Percentiles rank a stretch among this genome's conserved stretches.
Conservation (phyloP, 2,113 vertebrate genomes). For the Euleptes europaea region DNA sequence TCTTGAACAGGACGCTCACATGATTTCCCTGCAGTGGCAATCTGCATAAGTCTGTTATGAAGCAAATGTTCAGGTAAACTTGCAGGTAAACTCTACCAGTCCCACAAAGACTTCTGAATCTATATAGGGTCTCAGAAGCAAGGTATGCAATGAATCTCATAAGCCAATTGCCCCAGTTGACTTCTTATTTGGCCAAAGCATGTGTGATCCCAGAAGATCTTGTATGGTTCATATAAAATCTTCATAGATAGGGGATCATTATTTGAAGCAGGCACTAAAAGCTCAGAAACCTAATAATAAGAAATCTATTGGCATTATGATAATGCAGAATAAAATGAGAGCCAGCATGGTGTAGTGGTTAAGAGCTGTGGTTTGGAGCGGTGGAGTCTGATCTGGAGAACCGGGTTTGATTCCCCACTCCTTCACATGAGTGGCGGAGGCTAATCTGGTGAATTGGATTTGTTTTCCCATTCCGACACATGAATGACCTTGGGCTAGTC, state of each 20-base stretch:
- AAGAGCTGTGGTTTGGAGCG: no score
- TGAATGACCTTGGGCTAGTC: no score
- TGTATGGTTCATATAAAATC: background rate
- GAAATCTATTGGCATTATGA: background rate
- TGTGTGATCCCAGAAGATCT: background rate
- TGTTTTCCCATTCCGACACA: no score
- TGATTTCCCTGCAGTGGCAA: background rate
- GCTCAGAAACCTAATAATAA: background rate
- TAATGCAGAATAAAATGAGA: background rate
- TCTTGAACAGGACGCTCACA: background rate
- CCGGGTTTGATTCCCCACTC: no score
- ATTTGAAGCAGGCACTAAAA: background rate
- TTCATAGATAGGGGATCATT: background rate
- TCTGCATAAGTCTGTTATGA: background rate
- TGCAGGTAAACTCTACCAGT: background rate
- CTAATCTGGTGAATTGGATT: no score
- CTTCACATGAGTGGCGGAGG: no score
- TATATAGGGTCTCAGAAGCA: background rate
- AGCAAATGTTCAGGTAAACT: background rate
- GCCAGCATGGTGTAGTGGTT: no score
- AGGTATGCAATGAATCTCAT: background rate
- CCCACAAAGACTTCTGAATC: background rate
- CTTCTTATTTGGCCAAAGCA: background rate
- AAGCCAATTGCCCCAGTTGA: background rate
- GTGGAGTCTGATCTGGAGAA: no score